Evolutionary conservation across 1,140 invertebrate genomes (phyloP), one percentile per base, ranked within the genome.

Genomic region (Yoshiicerus persimilis): DNA sequence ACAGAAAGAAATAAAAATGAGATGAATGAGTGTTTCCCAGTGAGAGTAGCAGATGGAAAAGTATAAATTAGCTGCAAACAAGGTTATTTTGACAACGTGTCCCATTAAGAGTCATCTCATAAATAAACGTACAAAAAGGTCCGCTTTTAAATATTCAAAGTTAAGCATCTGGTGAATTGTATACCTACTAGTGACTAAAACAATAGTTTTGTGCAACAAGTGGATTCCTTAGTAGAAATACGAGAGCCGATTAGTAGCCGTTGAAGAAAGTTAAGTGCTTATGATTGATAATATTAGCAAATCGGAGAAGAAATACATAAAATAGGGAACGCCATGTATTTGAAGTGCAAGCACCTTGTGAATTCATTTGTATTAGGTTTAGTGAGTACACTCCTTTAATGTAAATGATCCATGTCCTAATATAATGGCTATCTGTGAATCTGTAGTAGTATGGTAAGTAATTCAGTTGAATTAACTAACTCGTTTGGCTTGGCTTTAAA

Each of bases 201-300:
- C 20, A 56, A 56, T 56, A 16, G 5, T 16, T 56, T 56, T n/a
- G 6, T n/a, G 47, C 20, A 16, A n/a, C 20, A 56, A 56, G 38
- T 16, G n/a, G 20, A 56, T 56, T 20, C 47, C n/a, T 56, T 56
- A 56, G 75, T 80, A 20, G 13, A 38, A 38, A 80, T 16, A 80
- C 25, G 32, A 36, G 32, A 80, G 75, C 30, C 34, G 75, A 32
- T 80, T 80, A 36, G 32, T 36, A 70, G 23, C 27, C 64, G 27
- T 70, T 70, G 32, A n/a, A 4, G 20, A 36, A 80, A 80, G 32
- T n/a, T 38, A 36, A 80, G 38, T 34, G 30, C 4, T 80, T 32
- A 80, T 80, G 75, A 80, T 80, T 80, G 75, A 80, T 80, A 80
- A 80, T 30, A 32, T 80, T 30, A 38, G 32, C 70, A 75, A 75